Evolutionary conservation across 1,140 invertebrate genomes (phyloP).

Genomic region (Batillaria attramentaria): DNA sequence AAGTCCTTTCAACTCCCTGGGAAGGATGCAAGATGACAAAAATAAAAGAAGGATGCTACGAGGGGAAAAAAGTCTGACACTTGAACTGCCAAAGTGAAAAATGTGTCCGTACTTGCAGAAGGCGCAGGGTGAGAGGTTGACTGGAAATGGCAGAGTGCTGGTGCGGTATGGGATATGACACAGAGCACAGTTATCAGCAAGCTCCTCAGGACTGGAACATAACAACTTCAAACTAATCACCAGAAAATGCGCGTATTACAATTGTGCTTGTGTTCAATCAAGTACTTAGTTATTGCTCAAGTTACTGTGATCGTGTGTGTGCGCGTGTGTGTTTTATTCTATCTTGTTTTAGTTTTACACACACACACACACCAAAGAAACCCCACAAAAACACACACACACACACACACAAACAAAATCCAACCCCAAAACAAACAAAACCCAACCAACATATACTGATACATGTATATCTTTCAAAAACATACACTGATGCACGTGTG

Average conservation of each 20-base stretch:
- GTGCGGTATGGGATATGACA: conserved; percentile 88
- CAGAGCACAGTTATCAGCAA: conserved; percentile 73
- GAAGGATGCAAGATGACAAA: not conserved
- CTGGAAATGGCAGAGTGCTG: conserved; percentile 80
- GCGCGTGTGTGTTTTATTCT: not conserved
- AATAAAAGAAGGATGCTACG: no score
- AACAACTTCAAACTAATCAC: conserved; percentile 1
- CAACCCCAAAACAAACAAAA: not conserved
- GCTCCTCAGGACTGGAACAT: conserved; percentile 27
- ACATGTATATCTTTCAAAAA: no score
- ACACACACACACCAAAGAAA: conserved; percentile 4
- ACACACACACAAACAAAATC: not conserved
- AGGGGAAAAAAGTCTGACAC: no score
- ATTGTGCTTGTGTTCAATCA: not conserved
- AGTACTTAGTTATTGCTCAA: not conserved
- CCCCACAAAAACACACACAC: conserved; percentile 15
- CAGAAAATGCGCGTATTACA: no score
- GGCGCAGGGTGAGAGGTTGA: conserved; percentile 79
- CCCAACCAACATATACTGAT: no score
- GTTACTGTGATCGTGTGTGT: not conserved
- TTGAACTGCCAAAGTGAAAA: no score
- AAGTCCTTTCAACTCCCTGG: not conserved
- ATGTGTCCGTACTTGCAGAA: conserved; percentile 82
- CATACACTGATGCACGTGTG: not conserved
- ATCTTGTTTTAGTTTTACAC: not conserved